Evolutionary conservation across 2,113 vertebrate genomes (phyloP).

Genomic region (Coptodon bakossiorum): DNA sequence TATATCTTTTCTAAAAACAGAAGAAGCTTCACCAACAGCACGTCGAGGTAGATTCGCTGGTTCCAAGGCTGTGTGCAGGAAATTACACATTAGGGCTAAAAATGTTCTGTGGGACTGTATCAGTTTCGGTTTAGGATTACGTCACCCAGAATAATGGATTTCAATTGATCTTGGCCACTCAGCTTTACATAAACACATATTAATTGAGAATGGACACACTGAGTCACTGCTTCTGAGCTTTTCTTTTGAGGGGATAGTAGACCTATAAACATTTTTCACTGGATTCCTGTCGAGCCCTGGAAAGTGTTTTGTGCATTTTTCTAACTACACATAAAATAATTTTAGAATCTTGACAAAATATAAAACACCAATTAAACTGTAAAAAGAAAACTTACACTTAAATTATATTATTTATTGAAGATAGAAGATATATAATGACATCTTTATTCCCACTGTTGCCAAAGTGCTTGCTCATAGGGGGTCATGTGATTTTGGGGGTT

Average conservation of each 20-base stretch:
- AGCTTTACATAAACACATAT: neutral
- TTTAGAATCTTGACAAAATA: neutral
- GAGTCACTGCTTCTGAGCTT: neutral
- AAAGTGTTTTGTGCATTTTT: neutral
- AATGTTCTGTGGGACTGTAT: neutral
- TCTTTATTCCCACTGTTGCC: neutral
- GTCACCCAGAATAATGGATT: neutral
- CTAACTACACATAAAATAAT: neutral
- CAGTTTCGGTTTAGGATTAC: neutral
- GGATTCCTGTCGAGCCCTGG: neutral
- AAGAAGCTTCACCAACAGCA: neutral
- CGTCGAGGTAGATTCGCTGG: neutral
- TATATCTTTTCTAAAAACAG: neutral
- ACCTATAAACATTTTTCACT: neutral
- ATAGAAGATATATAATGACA: neutral
- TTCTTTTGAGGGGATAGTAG: neutral
- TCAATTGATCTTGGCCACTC: neutral
- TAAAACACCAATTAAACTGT: neutral
- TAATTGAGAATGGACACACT: neutral
- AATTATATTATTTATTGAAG: neutral
- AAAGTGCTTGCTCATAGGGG: neutral
- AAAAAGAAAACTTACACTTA: neutral
- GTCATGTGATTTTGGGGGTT: accelerated
- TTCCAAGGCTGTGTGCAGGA: neutral
- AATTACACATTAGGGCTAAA: neutral